Percentiles rank a stretch among this genome's conserved stretches.
Conservation (phyloP, 2,797 vertebrate genomes). For the Urophycis tenuis region DNA sequence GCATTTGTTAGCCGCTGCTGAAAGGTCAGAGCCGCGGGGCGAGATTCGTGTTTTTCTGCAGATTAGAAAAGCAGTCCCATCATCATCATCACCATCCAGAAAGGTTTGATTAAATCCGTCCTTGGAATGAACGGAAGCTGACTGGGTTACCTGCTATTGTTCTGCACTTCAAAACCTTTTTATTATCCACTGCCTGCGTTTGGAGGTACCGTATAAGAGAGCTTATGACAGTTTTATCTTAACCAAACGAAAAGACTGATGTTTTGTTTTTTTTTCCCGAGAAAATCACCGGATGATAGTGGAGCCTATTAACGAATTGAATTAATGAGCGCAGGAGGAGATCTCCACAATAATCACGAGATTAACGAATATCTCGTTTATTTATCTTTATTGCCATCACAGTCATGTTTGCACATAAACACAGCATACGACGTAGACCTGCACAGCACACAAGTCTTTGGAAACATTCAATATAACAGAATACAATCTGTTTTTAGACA, state of each 20-base stretch:
- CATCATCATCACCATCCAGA: neutral
- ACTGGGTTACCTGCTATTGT: too few species aligned
- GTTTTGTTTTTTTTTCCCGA: too few species aligned
- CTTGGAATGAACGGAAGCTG: neutral
- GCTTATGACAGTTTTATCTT: too few species aligned
- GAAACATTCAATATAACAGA: neutral
- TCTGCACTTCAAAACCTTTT: too few species aligned
- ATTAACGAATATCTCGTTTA: neutral
- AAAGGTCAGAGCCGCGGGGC: slow-evolving; percentile 43
- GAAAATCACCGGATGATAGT: neutral
- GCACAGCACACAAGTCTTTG: neutral
- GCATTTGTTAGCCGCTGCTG: slow-evolving; percentile 42
- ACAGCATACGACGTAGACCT: neutral
- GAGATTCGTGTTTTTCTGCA: slow-evolving; percentile 28
- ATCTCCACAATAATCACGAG: neutral
- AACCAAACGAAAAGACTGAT: too few species aligned
- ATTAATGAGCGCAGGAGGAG: neutral
- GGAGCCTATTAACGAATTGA: neutral
- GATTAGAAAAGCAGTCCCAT: slow-evolving; percentile 30
- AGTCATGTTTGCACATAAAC: neutral
- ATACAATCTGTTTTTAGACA: slow-evolving; percentile 12
- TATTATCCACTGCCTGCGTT: too few species aligned
- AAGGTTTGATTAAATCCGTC: neutral
- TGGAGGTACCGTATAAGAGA: too few species aligned
- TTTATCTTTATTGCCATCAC: neutral